phyloP scores from a whole-genome alignment of 2,797 vertebrate species.

The Acestrorhynchus altus region DNA sequence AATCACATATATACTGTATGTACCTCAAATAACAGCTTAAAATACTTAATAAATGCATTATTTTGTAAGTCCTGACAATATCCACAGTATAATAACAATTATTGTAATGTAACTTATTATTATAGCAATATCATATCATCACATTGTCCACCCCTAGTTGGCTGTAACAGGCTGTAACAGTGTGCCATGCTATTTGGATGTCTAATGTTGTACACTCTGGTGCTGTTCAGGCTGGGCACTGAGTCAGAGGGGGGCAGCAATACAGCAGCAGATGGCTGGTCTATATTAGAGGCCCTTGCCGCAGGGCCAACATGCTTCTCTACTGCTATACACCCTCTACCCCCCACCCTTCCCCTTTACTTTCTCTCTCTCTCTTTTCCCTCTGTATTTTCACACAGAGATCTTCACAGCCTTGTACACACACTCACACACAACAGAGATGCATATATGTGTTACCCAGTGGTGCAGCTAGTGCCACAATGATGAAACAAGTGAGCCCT shows the following conservation, averaged over 20 bases:
- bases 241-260: conserved; percentile 22
- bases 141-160: background rate
- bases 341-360: background rate
- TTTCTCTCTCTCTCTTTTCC: conserved; percentile 17
- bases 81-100: no score
- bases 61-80: no score
- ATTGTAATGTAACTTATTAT: background rate
- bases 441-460: background rate
- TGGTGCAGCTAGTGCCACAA: background rate
- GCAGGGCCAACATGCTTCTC: conserved; percentile 26
- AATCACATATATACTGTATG: no score
- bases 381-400: background rate
- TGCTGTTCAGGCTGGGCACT: conserved; percentile 27
- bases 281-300: conserved; percentile 47
- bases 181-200: background rate
- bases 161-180: background rate
- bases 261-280: conserved; percentile 46
- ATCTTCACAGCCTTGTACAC: background rate
- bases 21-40: no score
- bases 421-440: conserved; percentile 22
- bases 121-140: background rate
- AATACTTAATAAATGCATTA: no score
- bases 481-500: conserved; percentile 7
- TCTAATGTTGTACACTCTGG: conserved; percentile 5
- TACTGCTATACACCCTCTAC: background rate